Base-by-base conservation (phyloP, 2,888 invertebrate species). In the Criorhina ranunculi region DNA sequence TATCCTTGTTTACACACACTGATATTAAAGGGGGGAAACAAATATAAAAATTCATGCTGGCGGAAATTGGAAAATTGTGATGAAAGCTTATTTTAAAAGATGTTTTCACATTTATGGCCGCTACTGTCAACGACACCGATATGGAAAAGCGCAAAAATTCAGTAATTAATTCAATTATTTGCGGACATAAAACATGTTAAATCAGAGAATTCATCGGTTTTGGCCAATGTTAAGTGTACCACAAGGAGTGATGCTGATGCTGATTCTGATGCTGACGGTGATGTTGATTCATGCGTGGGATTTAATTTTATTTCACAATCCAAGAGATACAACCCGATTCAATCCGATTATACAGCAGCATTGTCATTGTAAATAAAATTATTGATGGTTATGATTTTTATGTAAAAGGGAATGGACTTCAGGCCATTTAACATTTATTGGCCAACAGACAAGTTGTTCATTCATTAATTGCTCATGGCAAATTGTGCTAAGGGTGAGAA, bases 271-370 rank as follows among this genome's bases (percentile, higher is more conserved):
- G n/a, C 11, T 6, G 29, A 7, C 29, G 7, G n/a, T 33, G 44
- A 0, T 49, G 35, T 49, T 35, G 24, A 46, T 49, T 49, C 49
- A 49, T 49, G 49, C 64, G 64, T 35, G 12, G 49, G 35, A 33
- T 35, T 49, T 64, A 12, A 51, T 37, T 33, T 33, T 33, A 4
- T 33, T 44, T 44, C 29, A 44, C 60, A 60, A 37, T 9, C 5
- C 17, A n/a, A 19, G 57, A 12, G 24, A 12, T 40, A 19, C 12
- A n/a, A n/a, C n/a, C n/a, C 0, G 35, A 35, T 57, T 2, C 35
- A 11, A 57, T 33, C 6, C 24, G 40, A 59, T 29, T 59, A 42
- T 19, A 12, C 33, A 33, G 7, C 7, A 33, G 31, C 4, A 49
- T 49, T 49, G 46, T 12, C 15, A 15, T 37, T 24, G n/a, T 37